These are phyloP conservation scores for Chaetura pelagica DNA, from an alignment of 2,113 vertebrate species.

Conservation along the genomic window DNA sequence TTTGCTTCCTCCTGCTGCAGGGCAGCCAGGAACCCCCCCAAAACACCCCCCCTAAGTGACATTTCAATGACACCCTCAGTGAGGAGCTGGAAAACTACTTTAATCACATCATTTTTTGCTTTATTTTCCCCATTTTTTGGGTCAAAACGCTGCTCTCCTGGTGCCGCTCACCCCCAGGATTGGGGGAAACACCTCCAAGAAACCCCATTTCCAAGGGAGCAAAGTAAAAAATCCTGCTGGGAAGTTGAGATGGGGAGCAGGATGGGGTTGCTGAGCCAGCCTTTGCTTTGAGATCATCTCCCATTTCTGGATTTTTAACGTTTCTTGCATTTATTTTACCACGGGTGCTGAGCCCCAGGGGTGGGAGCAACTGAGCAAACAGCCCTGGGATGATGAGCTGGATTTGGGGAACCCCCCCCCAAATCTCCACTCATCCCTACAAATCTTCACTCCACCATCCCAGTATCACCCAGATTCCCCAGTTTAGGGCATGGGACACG, in stretches of 20 bases:
- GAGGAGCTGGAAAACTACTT: background rate
- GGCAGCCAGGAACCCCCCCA: background rate
- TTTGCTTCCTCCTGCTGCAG: background rate
- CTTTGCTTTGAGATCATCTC: background rate
- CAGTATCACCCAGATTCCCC: background rate
- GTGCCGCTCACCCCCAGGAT: too few relatives aligned
- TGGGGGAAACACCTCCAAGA: too few relatives aligned
- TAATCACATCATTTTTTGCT: rapidly evolving
- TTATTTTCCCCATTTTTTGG: rapidly evolving
- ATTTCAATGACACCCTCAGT: rapidly evolving
- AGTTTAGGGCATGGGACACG: background rate
- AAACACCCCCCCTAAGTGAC: background rate
- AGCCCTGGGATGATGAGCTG: background rate
- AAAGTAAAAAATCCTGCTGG: background rate
- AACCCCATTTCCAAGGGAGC: too few relatives aligned
- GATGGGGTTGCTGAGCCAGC: background rate
- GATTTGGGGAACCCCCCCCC: background rate
- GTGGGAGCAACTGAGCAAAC: background rate
- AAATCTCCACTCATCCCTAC: rapidly evolving
- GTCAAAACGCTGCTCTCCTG: background rate
- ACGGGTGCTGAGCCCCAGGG: background rate
- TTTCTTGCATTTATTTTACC: rapidly evolving
- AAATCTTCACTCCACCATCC: rapidly evolving
- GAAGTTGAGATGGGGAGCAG: too few relatives aligned
- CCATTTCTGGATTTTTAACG: too few relatives aligned